These are phyloP conservation scores for Calliscelio sp. DNA, from an alignment of 2,888 invertebrate species.

Conservation along the genomic window DNA sequence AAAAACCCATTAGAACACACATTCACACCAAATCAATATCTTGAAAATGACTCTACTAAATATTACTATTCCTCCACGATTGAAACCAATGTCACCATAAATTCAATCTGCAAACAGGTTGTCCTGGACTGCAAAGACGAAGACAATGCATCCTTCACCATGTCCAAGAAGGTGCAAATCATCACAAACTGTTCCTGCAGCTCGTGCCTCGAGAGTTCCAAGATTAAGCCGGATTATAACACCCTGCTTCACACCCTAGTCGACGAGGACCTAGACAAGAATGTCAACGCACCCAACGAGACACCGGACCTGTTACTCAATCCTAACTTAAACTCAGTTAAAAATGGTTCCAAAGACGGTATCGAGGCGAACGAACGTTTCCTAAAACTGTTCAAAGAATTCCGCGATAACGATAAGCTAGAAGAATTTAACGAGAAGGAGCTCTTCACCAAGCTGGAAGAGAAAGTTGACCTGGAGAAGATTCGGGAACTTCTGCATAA, in stretches of 20 bases:
- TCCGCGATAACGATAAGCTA: conserved; percentile 80
- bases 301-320: conserved; percentile 84
- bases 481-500: conserved; percentile 81
- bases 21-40: conserved; percentile 7
- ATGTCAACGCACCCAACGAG: conserved; percentile 81
- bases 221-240: conserved; percentile 84
- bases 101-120: conserved; percentile 85
- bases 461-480: conserved; percentile 80
- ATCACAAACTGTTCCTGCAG: conserved; percentile 90
- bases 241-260: conserved; percentile 81
- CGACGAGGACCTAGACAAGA: conserved; percentile 82
- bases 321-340: conserved; percentile 81
- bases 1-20: background rate
- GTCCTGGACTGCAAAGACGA: conserved; percentile 88
- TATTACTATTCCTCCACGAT: background rate
- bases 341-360: conserved; percentile 85
- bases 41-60: too few relatives aligned
- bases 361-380: conserved; percentile 86
- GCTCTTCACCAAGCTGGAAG: conserved; percentile 80
- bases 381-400: conserved; percentile 84
- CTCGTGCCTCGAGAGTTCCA: conserved; percentile 87
- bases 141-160: conserved; percentile 86
- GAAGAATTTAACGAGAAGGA: conserved; percentile 82
- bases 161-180: conserved; percentile 89
- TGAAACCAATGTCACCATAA: background rate